Evolutionary conservation across 1,140 invertebrate species (phyloP), one percentile per base, ranked within the genome.

Genomic region (Drosophila arizonae): DNA sequence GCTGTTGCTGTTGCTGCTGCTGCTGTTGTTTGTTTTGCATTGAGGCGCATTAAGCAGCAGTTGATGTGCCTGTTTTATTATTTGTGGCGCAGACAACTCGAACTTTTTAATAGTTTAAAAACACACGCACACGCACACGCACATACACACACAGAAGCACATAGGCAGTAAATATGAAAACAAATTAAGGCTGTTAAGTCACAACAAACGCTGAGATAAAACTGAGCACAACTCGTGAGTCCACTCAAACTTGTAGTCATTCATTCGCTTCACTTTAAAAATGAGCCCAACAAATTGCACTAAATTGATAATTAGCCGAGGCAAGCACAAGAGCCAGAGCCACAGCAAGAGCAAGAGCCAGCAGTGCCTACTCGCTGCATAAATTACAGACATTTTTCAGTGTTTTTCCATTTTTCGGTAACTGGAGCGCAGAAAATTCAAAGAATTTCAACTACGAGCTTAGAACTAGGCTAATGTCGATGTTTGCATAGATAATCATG

Each of bases 41-140:
- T 70, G 74, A 76, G 71, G 26, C 26, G 28, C 72, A 86, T 85
- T 81, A 86, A 87, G 82, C 81, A 87, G 79, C 68, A 79, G 79
- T 55, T 71, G 78, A 77, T 77, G 81, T 13, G 71, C 43, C 55
- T 69, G 55, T 54, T 66, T 62, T 72, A 77, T 81, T 75, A 77
- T 81, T 75, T 71, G 77, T 57, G 72, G 71, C 43, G 43, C 82
- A 76, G 82, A 73, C 78, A 73, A 76, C 66, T 73, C 62, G 30
- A 87, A 77, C 72, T 87, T 79, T 76, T 87, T 82, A 87, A 88
- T 87, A 87, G 82, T 82, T 86, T 79, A 87, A 86, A 87, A 80
- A 75, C 76, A 76, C 46, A 58, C 63, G 68, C 24, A 64, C 46
- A 58, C 63, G 68, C 24, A 64, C 24, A 68, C 26, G 50, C 8